Base-by-base conservation (phyloP, 1,140 invertebrate species). In the Trichonephila clavata region DNA sequence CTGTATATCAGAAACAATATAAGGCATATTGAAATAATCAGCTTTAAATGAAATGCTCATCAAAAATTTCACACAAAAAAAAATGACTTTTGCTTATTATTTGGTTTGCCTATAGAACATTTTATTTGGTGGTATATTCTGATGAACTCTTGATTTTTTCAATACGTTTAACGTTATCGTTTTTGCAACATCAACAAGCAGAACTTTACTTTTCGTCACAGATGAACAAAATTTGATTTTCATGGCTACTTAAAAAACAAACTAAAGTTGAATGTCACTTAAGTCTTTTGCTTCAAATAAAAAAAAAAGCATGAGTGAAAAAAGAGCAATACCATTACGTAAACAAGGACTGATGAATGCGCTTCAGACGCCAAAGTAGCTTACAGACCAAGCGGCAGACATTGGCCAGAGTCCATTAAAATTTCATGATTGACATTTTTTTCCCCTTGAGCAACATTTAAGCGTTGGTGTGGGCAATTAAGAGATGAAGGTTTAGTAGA, bases 401-500 rank as follows among this genome's bases (percentile, higher is more conserved):
- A 87, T 87, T 87, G 86, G 86, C 86, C 86, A 87, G 86, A 21
- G 60, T 87, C 86, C 86, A 87, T 87, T 63, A 27, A 61, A 43
- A 87, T 63, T 87, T 60, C 60, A 87, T 87, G 43, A 63, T 87
- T 87, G 86, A 20, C 60, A 63, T 87, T 63, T 63, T 87, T 63
- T 87, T 65, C 21, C 27, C 39, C 32, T 32, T 20, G 71, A 27
- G 13, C 24, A 18, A 77, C 71, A 7, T 21, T 21, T 63, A 63
- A 61, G 61, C 16, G 27, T 77, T 77, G 24, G 18, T 32, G 71
- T 39, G 27, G 32, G 71, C 71, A 39, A 77, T 77, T 77, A 77
- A 77, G 27, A 27, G 18, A 77, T 18, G 24, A 18, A 32, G 71
- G 27, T 13, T 77, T 77, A 32, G 4, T 32, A 77, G 71, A 68